Evolutionary conservation across 2,797 vertebrate species (phyloP).

Genomic region (Anisognathus igniventris): DNA sequence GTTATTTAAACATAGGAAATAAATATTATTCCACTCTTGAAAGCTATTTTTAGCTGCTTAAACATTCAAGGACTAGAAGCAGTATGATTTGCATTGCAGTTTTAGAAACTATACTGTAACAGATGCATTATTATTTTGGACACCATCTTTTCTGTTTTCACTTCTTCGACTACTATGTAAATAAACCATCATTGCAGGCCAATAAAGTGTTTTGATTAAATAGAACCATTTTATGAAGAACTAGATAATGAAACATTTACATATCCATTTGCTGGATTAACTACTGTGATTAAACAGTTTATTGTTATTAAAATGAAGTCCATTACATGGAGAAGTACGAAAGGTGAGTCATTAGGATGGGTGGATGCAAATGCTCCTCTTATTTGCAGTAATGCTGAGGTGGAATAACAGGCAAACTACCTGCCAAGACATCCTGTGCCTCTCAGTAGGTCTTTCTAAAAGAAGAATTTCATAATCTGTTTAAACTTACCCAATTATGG

Average conservation of each 20-base stretch:
- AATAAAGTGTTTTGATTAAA: constrained; percentile 39
- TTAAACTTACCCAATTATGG: background rate
- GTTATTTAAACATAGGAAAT: background rate
- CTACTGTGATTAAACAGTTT: background rate
- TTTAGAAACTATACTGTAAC: background rate
- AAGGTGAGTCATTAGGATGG: background rate
- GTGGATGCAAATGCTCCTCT: background rate
- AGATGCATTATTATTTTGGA: background rate
- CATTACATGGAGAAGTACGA: background rate
- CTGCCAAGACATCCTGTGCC: background rate
- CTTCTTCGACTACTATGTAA: background rate
- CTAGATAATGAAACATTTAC: constrained; percentile 7
- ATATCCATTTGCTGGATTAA: background rate
- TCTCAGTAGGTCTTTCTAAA: background rate
- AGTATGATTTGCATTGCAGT: background rate
- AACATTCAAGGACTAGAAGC: background rate
- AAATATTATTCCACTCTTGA: background rate
- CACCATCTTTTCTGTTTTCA: constrained; percentile 18
- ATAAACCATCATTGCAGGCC: constrained; percentile 10
- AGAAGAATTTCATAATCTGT: background rate
- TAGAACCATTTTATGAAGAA: background rate
- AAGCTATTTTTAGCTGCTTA: background rate
- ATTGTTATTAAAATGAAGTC: constrained; percentile 1
- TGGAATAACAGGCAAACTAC: background rate
- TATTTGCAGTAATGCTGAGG: background rate